Evolutionary conservation across 2,888 invertebrate species (phyloP), one percentile per base, ranked within the genome.

Genomic region (Linyphia triangularis): DNA sequence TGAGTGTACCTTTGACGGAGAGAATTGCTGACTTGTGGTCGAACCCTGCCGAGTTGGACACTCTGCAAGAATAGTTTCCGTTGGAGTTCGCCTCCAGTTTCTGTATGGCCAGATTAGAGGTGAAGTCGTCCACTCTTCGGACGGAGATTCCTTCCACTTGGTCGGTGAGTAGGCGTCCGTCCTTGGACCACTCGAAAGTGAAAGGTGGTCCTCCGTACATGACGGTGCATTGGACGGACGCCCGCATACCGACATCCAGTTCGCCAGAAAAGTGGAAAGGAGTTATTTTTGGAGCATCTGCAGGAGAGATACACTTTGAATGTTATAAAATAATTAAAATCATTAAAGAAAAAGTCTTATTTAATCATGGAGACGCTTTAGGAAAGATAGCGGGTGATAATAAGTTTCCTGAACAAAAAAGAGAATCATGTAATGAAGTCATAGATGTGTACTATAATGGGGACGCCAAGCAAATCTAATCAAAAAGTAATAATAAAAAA

Each of bases 21-120:
- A 86, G 33, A 7, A 28, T 37, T 37, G 43, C 70, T 2, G 57
- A 73, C 6, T 65, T 61, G 9, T 40, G 9, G 22, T 78, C 86
- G 1, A 7, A 69, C 30, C 73, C 86, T 40, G 13, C 63, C 37
- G 13, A 7, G 16, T 90, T 90, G 0, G 63, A 59, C 1, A 85
- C 89, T 63, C 19, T 69, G n/a, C 90, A 89, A 13, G 90, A 37
- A 28, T 90, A 86, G 7, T 86, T 86, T 1, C 86, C 90, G 6
- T 79, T 86, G n/a, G 43, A 43, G 2, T 73, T 22, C 0, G 86
- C 26, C 1, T 30, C 73, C 0, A 86, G 2, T 24, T 33, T 81
- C 0, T 30, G 2, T 0, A 86, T 79, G 0, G 65, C 51, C 16
- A 86, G 16, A 10, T 43, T 65, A 4, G 79, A 86, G 0, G 65